These are phyloP conservation scores for Eulemur rufifrons DNA, from an alignment of 2,113 vertebrate species.

Conservation along the genomic window DNA sequence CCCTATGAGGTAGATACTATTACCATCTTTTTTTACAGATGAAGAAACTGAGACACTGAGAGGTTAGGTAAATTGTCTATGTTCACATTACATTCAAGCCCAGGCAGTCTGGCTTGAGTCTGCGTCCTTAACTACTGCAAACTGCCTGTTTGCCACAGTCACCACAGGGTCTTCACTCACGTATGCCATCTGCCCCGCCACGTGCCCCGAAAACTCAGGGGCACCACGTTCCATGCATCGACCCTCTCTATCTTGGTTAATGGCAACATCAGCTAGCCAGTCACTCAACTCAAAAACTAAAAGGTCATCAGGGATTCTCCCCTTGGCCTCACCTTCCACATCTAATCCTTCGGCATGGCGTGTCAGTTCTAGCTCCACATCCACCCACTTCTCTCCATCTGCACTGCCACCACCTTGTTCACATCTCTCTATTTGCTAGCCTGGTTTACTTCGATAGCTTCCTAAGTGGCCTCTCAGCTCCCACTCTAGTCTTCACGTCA, in stretches of 20 bases:
- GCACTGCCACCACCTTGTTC: not conserved
- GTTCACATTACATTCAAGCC: not conserved
- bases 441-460: not conserved
- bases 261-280: not conserved
- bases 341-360: rapidly evolving
- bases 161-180: not conserved
- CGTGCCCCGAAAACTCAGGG: not conserved
- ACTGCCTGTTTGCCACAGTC: not conserved
- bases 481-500: not conserved
- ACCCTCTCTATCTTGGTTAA: not conserved
- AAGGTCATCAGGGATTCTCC: not conserved
- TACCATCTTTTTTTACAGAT: not conserved
- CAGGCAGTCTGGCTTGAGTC: not conserved
- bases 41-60: not conserved
- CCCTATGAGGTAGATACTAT: not conserved
- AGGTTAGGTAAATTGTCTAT: not conserved
- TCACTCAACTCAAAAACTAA: not conserved
- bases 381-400: not conserved
- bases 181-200: not conserved
- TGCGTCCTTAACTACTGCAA: not conserved
- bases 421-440: not conserved
- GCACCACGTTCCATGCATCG: not conserved
- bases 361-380: too few relatives aligned
- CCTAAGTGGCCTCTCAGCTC: not conserved
- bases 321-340: not conserved